A percentile compares a stretch with the other conserved stretches of the same genome.
Evolutionary conservation across 2,888 invertebrate species (phyloP).

Genomic region (Cephus sareptanus): DNA sequence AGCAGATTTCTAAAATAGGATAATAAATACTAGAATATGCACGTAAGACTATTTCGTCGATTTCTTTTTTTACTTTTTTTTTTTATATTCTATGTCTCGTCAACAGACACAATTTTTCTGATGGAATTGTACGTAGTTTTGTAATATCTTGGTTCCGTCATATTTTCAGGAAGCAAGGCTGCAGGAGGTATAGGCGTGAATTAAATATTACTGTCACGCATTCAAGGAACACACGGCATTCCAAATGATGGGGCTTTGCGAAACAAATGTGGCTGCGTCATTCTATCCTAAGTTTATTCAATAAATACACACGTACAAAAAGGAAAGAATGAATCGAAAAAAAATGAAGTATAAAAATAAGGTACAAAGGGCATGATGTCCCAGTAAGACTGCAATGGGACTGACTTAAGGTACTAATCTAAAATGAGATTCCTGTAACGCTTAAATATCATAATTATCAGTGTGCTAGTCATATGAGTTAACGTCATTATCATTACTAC

Average conservation of each 20-base stretch:
- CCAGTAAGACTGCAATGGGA: background rate
- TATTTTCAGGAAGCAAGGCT: background rate
- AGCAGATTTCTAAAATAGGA: background rate
- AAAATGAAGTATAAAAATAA: background rate
- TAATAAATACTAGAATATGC: background rate
- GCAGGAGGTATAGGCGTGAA: background rate
- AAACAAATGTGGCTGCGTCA: background rate
- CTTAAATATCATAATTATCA: background rate
- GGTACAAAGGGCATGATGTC: background rate
- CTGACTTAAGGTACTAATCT: background rate
- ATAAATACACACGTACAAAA: conserved; percentile 6
- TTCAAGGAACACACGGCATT: background rate
- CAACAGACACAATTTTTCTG: background rate
- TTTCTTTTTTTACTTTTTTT: background rate
- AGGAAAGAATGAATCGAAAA: background rate
- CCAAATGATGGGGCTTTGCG: background rate
- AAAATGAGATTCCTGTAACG: background rate
- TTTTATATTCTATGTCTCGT: background rate
- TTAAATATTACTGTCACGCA: conserved; percentile 1
- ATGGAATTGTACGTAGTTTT: background rate
- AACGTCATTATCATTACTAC: background rate
- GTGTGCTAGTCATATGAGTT: background rate
- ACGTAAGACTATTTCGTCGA: background rate
- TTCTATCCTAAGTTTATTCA: background rate
- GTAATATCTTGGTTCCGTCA: background rate